phyloP scores from a whole-genome alignment of 2,113 vertebrate genomes.

The Myrmophylax atrothorax region DNA sequence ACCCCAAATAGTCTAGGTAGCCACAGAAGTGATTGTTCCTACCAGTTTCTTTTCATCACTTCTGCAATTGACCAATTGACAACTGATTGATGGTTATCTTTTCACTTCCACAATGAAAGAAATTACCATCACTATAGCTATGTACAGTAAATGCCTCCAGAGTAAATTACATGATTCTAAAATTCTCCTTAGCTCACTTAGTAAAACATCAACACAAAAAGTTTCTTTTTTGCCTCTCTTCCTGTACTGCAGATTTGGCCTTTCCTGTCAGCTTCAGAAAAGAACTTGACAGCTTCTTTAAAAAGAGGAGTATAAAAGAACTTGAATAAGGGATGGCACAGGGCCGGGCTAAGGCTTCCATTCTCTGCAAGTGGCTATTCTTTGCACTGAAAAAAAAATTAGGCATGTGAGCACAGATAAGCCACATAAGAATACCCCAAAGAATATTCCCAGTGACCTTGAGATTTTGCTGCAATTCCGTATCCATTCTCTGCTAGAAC shows the following conservation, averaged over 20 bases:
- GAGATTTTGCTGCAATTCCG: constrained; percentile 69
- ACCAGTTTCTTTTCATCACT: constrained; percentile 92
- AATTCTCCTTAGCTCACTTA: constrained; percentile 88
- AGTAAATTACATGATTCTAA: constrained; percentile 99
- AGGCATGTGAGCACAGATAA: constrained; percentile 86
- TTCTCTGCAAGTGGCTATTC: constrained; percentile 84
- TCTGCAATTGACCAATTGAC: constrained; percentile 98
- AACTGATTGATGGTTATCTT: constrained; percentile 99
- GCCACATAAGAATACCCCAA: constrained; percentile 79
- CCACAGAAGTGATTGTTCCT: constrained; percentile 89
- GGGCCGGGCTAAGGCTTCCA: constrained; percentile 80
- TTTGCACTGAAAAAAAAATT: constrained; percentile 81
- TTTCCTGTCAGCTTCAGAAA: constrained; percentile 88
- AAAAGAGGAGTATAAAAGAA: constrained; percentile 90
- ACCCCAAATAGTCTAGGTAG: constrained; percentile 89
- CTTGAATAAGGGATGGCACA: constrained; percentile 90
- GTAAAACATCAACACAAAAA: constrained; percentile 92
- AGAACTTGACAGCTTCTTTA: constrained; percentile 99
- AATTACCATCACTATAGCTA: constrained; percentile 99
- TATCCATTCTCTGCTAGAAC: constrained; percentile 57
- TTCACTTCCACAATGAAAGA: constrained; percentile 93
- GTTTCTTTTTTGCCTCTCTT: constrained; percentile 91
- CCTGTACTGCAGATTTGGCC: constrained; percentile 92
- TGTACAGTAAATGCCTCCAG: constrained; percentile 97
- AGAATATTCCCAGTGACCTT: constrained; percentile 80